Conservation (phyloP, 2,113 vertebrate species). For the Colossoma macropomum region DNA sequence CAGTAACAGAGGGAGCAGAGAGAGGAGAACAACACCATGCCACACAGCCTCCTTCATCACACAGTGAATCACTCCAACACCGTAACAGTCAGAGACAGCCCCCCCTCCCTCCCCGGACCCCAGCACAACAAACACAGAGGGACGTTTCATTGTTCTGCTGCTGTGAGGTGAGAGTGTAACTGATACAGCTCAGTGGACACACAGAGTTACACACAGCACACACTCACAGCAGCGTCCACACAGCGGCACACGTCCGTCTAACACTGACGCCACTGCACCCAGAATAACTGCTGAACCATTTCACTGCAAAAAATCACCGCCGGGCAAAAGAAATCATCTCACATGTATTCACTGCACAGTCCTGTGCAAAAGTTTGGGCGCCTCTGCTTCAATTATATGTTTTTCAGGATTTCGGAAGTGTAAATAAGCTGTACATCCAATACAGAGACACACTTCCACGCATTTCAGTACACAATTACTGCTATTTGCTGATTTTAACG, state of each 20-base stretch:
- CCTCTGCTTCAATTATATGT: too few relatives aligned
- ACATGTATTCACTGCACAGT: too few relatives aligned
- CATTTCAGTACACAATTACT: too few relatives aligned
- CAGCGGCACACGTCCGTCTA: neutral
- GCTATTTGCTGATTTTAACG: too few relatives aligned
- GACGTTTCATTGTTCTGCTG: neutral
- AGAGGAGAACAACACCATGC: neutral
- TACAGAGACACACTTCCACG: too few relatives aligned
- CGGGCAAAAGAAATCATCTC: too few relatives aligned
- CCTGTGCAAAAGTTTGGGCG: too few relatives aligned
- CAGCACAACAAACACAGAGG: constrained; percentile 20
- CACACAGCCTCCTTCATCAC: constrained; percentile 14
- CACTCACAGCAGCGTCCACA: neutral
- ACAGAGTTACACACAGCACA: constrained; percentile 3
- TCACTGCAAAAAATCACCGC: too few relatives aligned
- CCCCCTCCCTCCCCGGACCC: constrained; percentile 6
- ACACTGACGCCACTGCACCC: too few relatives aligned
- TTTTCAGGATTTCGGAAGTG: too few relatives aligned
- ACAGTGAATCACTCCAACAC: constrained; percentile 24
- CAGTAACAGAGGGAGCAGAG: constrained; percentile 4
- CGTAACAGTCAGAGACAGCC: constrained; percentile 40
- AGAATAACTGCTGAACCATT: too few relatives aligned
- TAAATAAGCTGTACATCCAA: too few relatives aligned
- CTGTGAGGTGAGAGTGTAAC: constrained; percentile 21
- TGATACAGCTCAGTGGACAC: constrained; percentile 15